A percentile compares a stretch with the other conserved stretches of the same genome.
Evolutionary conservation across 2,888 invertebrate genomes (phyloP).

Genomic region (Mesorhabditis belari): DNA sequence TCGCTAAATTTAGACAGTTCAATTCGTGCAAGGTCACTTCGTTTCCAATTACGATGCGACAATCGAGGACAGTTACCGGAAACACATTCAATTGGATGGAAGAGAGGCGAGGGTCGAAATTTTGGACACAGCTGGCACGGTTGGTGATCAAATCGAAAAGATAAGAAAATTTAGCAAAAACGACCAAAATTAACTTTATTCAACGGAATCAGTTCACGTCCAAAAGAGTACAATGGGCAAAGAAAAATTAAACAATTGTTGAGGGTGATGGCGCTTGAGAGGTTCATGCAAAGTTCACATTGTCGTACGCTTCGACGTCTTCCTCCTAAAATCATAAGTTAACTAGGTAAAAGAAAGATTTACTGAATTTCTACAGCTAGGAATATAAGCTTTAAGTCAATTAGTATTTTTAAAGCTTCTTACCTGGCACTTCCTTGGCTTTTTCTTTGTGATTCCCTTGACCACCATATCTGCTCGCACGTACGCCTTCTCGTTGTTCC

Average conservation of each 20-base stretch:
- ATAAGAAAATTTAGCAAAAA: not conserved
- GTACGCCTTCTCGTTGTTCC: not conserved
- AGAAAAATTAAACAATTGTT: not conserved
- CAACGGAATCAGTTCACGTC: too few species aligned
- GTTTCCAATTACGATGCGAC: slow-evolving; percentile 98
- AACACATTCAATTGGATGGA: slow-evolving; percentile 96
- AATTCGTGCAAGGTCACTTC: slow-evolving; percentile 96
- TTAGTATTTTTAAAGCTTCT: not conserved
- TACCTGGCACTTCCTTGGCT: not conserved
- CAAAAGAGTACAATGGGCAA: too few species aligned
- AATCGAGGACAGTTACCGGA: slow-evolving; percentile 97
- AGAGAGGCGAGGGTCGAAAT: slow-evolving; percentile 99
- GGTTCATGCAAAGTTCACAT: too few species aligned
- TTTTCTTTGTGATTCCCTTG: not conserved
- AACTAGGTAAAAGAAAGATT: too few species aligned
- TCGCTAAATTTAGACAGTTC: slow-evolving; percentile 66
- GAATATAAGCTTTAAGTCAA: too few species aligned
- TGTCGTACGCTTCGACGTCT: not conserved
- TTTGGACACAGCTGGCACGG: slow-evolving; percentile 95
- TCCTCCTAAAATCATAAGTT: not conserved
- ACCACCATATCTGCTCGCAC: not conserved
- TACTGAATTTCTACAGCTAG: too few species aligned
- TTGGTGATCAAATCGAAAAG: slow-evolving; percentile 55
- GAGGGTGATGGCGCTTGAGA: too few species aligned
- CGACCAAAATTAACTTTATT: too few species aligned